Evolutionary conservation across 2,797 vertebrate genomes (phyloP).

Genomic region (Pempheris klunzingeri): DNA sequence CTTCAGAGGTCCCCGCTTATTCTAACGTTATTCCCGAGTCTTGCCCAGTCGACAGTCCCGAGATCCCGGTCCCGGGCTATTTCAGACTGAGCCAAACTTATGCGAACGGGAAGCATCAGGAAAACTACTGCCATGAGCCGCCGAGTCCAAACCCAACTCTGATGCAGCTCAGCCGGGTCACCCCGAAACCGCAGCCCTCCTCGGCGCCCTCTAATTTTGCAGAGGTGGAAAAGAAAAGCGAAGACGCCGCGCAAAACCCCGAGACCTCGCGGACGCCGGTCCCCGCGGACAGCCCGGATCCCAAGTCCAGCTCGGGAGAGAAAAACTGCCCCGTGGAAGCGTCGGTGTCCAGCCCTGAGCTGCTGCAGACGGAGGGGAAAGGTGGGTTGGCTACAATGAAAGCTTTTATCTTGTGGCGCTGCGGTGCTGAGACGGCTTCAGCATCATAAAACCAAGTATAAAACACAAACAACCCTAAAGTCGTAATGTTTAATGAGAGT

Average conservation of each 20-base stretch:
- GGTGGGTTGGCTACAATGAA: constrained; percentile 91
- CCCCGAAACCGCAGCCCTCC: constrained; percentile 91
- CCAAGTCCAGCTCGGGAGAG: constrained; percentile 90
- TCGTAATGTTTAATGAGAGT: constrained; percentile 93
- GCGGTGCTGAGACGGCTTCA: constrained; percentile 87
- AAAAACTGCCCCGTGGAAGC: constrained; percentile 91
- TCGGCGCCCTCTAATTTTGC: constrained; percentile 77
- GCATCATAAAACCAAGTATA: constrained; percentile 92
- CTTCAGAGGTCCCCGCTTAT: constrained; percentile 92
- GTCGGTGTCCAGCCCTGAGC: constrained; percentile 94
- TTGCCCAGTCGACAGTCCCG: constrained; percentile 93
- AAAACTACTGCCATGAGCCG: constrained; percentile 91
- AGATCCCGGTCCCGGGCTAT: constrained; percentile 98
- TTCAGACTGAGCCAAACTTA: constrained; percentile 99
- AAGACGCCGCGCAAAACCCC: constrained; percentile 86
- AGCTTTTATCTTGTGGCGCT: constrained; percentile 90
- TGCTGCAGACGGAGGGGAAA: constrained; percentile 95
- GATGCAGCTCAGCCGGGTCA: constrained; percentile 93
- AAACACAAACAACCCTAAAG: constrained; percentile 94
- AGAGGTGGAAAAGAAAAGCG: constrained; percentile 93
- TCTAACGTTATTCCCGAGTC: constrained; percentile 92
- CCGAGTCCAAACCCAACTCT: constrained; percentile 93
- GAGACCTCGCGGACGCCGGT: constrained; percentile 89
- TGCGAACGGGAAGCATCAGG: constrained; percentile 94
- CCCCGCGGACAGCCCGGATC: constrained; percentile 90